phyloP scores from a whole-genome alignment of 2,797 vertebrate species.

The Masticophis lateralis region DNA sequence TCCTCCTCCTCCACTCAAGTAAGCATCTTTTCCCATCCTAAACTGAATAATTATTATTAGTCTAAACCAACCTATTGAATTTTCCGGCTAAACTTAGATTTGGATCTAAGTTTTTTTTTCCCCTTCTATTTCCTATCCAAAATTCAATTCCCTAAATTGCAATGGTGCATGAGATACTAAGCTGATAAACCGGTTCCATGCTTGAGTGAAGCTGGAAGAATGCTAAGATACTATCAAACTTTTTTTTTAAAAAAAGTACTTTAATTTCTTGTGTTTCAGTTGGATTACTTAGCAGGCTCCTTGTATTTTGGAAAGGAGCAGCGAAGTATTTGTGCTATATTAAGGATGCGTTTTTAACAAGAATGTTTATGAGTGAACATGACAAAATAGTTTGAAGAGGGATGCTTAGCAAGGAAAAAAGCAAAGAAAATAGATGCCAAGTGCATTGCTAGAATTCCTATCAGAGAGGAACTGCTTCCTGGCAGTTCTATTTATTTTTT shows the following conservation, averaged over 20 bases:
- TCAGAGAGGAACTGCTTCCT: background rate
- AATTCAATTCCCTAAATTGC: background rate
- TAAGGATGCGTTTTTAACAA: background rate
- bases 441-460: background rate
- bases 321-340: background rate
- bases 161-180: background rate
- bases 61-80: background rate
- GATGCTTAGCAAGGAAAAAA: background rate
- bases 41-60: background rate
- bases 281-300: background rate
- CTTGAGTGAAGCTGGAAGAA: background rate
- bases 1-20: too few relatives aligned
- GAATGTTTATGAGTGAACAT: background rate
- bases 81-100: background rate
- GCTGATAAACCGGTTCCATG: background rate
- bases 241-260: too few relatives aligned
- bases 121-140: background rate
- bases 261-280: background rate
- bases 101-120: background rate
- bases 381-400: background rate
- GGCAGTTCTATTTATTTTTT: background rate
- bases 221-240: background rate
- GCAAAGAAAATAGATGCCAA: background rate
- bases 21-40: background rate
- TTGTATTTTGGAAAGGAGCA: conserved; percentile 5